A percentile compares a stretch with the other conserved stretches of the same genome.
Conservation (phyloP, 2,797 vertebrate genomes). For the Melanotaenia maccullochi region DNA sequence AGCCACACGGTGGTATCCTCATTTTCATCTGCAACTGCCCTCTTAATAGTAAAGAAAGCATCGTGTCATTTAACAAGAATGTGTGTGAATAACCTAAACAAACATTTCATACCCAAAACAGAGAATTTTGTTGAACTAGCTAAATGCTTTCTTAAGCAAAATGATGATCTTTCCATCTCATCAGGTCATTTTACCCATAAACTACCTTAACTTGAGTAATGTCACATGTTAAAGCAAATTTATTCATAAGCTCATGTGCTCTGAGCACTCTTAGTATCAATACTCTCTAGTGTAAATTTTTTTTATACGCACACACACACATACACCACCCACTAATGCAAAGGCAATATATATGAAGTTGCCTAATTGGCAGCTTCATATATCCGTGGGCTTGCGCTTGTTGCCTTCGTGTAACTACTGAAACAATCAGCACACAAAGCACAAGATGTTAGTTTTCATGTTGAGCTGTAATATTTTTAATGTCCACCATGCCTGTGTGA, state of each 20-base stretch:
- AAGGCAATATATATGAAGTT: conserved; percentile 3
- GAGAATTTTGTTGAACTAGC: background rate
- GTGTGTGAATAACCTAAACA: too few species aligned
- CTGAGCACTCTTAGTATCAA: too few species aligned
- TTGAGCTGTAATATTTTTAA: conserved; percentile 39
- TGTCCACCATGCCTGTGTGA: conserved; percentile 27
- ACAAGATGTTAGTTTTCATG: conserved; percentile 42
- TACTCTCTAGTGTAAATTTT: too few species aligned
- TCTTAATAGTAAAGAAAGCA: background rate
- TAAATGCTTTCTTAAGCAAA: background rate
- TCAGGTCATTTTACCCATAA: background rate
- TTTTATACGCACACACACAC: background rate
- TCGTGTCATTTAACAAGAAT: background rate
- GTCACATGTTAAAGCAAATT: background rate
- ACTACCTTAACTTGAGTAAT: background rate
- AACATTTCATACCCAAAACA: background rate
- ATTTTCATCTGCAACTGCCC: conserved; percentile 1
- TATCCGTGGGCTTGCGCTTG: conserved; percentile 39
- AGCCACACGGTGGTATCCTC: background rate
- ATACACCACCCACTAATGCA: too few species aligned
- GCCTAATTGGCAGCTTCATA: conserved; percentile 51
- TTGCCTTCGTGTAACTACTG: conserved; percentile 38
- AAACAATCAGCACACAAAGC: conserved; percentile 41
- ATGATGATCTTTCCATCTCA: background rate
- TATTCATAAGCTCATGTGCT: background rate